Evolutionary conservation across 2,113 vertebrate genomes (phyloP), one percentile per base, ranked within the genome.

Genomic region (Proterorhinus semilunaris): DNA sequence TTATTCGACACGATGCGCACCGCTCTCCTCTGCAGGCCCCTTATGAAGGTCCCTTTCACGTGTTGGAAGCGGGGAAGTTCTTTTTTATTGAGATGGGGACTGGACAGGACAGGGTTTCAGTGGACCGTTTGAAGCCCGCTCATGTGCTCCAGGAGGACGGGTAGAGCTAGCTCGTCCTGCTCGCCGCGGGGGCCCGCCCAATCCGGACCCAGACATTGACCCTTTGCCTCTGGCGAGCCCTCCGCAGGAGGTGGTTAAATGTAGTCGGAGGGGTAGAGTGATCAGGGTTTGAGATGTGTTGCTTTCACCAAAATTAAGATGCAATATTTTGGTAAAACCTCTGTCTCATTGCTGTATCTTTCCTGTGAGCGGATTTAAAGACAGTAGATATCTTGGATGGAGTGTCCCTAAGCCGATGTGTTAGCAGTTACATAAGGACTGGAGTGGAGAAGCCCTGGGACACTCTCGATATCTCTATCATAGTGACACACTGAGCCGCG

Each of bases 401-500:
- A 80, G 74, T 73, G 69, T 78, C 86, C 69, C 75, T 87, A 87
- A 90, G 54, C 52, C 63, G 87, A 87, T 89, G 76, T 53, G 73
- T 78, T 82, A 83, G 84, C 77, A 77, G 75, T 89, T 90, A 78
- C 75, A 82, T 88, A 87, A 89, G 74, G 63, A 58, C 74, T 5
- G 77, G 79, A 53, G 16, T 10, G 16, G 58, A 72, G 71, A 79
- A 77, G 71, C 69, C 66, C 66, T 71, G 58, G 70, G 73, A 72
- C 68, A 58, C n/a, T 12, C 1, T 57, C 21, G 71, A 10, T 73
- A 53, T 52, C 16, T 71, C 57, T 53, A 46, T 72, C 72, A 55
- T 66, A 63, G 42, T 16, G 49, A 69, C 16, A 74, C 46, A 72
- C 49, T 59, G 52, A 68, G 72, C 57, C 47, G 43, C 48, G 45